These are phyloP conservation scores for Oenanthe melanoleuca DNA, from an alignment of 2,113 vertebrate species.

Conservation along the genomic window DNA sequence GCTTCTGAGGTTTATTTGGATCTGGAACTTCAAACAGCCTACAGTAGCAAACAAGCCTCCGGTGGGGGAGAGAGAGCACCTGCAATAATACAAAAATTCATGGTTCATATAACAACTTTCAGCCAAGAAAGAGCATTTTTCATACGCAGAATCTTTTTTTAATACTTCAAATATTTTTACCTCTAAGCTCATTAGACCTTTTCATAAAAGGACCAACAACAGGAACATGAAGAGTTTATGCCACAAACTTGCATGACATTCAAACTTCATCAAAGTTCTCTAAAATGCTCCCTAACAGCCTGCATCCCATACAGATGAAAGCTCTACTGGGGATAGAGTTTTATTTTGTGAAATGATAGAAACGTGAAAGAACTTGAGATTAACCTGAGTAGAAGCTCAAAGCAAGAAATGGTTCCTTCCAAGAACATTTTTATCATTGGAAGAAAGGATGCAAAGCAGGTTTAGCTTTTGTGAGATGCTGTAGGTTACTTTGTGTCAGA, in stretches of 20 bases:
- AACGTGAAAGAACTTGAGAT: background rate
- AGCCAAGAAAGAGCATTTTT: background rate
- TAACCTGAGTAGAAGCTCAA: background rate
- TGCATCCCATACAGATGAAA: background rate
- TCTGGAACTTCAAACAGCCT: constrained; percentile 97
- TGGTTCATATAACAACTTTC: background rate
- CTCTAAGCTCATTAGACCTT: background rate
- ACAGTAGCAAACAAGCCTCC: constrained; percentile 97
- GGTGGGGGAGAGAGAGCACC: constrained; percentile 94
- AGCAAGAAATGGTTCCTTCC: background rate
- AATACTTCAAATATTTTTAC: background rate
- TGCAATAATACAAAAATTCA: constrained; percentile 34
- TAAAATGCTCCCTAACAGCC: background rate
- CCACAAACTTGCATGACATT: background rate
- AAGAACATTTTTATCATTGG: background rate
- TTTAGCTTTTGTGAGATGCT: background rate
- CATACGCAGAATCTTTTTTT: background rate
- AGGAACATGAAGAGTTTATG: background rate
- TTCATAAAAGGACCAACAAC: background rate
- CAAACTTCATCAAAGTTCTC: background rate
- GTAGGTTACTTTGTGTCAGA: background rate
- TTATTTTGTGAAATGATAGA: background rate
- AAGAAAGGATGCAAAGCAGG: background rate
- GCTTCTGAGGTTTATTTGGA: constrained; percentile 95
- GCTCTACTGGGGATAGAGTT: background rate